Percentiles rank a stretch among this genome's conserved stretches.
phyloP scores from a whole-genome alignment of 1,140 invertebrate genomes.

The Agrilus planipennis region DNA sequence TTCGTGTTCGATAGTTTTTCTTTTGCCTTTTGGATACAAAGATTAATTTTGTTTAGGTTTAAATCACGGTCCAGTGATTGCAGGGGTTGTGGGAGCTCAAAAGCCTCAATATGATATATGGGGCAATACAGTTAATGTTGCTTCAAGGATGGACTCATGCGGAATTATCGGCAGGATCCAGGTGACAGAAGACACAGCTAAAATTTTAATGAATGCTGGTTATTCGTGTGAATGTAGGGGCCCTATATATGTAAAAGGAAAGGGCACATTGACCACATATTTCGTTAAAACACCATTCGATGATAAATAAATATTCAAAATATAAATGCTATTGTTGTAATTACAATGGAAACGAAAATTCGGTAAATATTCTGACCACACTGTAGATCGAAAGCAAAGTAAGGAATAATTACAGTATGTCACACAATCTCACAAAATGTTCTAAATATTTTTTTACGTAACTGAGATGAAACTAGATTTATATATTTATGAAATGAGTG shows the following conservation, averaged over 20 bases:
- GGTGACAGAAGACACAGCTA: conserved; percentile 80
- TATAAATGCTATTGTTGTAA: no score
- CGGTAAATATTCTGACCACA: no score
- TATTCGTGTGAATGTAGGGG: conserved; percentile 81
- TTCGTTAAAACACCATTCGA: conserved; percentile 63
- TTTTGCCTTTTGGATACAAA: neutral
- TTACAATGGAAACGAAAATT: no score
- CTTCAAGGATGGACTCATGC: conserved; percentile 92
- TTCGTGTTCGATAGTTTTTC: neutral
- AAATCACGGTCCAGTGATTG: conserved; percentile 90
- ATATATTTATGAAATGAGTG: no score
- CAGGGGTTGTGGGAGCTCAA: conserved; percentile 86
- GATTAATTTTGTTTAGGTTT: conserved; percentile 49
- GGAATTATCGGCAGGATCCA: conserved; percentile 77
- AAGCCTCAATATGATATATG: conserved; percentile 98
- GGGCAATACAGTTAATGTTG: conserved; percentile 96
- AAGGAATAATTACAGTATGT: no score
- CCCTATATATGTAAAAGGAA: conserved; percentile 85
- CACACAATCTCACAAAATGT: no score
- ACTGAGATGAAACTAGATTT: no score
- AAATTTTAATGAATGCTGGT: conserved; percentile 68
- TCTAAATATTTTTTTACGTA: no score
- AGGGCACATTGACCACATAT: conserved; percentile 84
- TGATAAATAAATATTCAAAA: conserved; percentile 26
- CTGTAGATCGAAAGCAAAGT: no score